Evolutionary conservation across 2,113 vertebrate species (phyloP), one percentile per base, ranked within the genome.

Genomic region (Gorsachius goisagi): DNA sequence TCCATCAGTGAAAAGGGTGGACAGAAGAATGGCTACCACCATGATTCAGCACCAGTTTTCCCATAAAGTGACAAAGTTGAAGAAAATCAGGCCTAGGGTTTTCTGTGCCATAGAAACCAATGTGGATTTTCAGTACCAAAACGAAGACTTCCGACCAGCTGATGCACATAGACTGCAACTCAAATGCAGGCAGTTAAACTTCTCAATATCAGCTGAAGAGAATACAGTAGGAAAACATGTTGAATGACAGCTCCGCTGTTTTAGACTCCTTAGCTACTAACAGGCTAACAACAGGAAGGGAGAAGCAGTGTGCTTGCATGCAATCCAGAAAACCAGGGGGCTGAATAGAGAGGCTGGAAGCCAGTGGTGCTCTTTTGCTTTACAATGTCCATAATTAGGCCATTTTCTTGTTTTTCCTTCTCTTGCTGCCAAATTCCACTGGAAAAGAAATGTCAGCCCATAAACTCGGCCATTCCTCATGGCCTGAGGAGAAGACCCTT

Each of bases 311-410:
- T 0, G 12, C 30, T 26, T 47, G 44, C 63, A 63, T 0, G 3
- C n/a, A 6, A 47, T 18, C 37, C 32, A 22, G 64, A 88, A 67
- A 93, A 80, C 10, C 41, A 63, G 9, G 20, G 37, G n/a, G 39
- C 12, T 75, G 47, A 81, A 74, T 11, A 63, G 66, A 33, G 11
- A 68, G 88, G 75, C 78, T 78, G 49, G 66, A 55, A 93, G 81
- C 24, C 74, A 91, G 86, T 45, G 81, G 59, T 74, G 67, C 39
- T 77, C 71, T 95, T 89, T 69, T 19, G 66, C 35, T 66, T 88
- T 66, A 47, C 11, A 14, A 11, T 37, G 62, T 6, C 55, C 50
- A 12, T 78, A 81, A 81, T 80, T 72, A 88, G 69, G 64, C 53
- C 22, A 86, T 49, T 85, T 82, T 24, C 76, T 26, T 83, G 21